Evolutionary conservation across 2,888 invertebrate genomes (phyloP).

Genomic region (Notocelia uddmanniana): DNA sequence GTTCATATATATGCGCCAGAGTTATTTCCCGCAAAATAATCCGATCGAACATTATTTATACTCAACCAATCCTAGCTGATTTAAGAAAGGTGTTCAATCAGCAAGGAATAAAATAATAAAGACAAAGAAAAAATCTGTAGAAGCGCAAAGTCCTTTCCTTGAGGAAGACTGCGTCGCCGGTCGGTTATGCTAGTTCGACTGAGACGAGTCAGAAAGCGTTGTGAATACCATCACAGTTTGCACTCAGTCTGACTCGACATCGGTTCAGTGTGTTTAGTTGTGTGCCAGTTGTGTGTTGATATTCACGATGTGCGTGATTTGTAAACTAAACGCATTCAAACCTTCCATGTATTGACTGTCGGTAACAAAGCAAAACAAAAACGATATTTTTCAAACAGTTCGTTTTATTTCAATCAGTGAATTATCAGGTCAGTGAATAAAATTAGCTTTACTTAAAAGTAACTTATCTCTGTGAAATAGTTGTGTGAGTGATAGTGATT

Average conservation of each 20-base stretch:
- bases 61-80: too few relatives aligned
- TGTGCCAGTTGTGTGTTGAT: slow-evolving; percentile 34
- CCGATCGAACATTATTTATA: too few relatives aligned
- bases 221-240: slow-evolving; percentile 8
- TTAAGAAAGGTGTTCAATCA: too few relatives aligned
- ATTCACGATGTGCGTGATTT: slow-evolving; percentile 63
- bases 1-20: too few relatives aligned
- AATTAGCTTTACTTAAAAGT: too few relatives aligned
- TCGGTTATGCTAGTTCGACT: neutral
- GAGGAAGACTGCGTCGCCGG: too few relatives aligned
- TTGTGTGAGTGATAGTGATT: slow-evolving; percentile 44
- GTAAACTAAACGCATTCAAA: slow-evolving; percentile 69
- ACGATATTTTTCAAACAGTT: neutral
- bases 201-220: neutral
- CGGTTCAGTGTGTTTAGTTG: slow-evolving; percentile 43
- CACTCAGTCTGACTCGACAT: neutral
- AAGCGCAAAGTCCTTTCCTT: too few relatives aligned
- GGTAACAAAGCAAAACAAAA: slow-evolving; percentile 47
- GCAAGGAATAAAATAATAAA: too few relatives aligned
- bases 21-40: too few relatives aligned
- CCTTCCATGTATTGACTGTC: slow-evolving; percentile 61
- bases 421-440: too few relatives aligned
- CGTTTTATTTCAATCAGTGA: neutral
- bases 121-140: too few relatives aligned
- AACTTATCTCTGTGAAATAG: too few relatives aligned